Percentiles rank a stretch among this genome's conserved stretches.
These are phyloP conservation scores for Ceratothoa steindachneri DNA, from an alignment of 2,888 invertebrate genomes.

Conservation along the genomic window DNA sequence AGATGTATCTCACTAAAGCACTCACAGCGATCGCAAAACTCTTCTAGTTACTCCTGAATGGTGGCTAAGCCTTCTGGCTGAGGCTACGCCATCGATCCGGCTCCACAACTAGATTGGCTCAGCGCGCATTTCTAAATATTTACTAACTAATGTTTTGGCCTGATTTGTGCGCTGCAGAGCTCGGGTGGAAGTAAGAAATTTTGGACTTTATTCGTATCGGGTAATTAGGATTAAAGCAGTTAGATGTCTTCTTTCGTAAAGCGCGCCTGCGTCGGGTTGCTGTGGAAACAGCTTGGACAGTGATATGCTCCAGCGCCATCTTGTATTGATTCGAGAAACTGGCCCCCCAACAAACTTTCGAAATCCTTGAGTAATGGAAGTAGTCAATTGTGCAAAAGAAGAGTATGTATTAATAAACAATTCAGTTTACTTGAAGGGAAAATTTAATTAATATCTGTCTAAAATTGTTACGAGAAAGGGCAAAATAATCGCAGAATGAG, in stretches of 20 bases:
- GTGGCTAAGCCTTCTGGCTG: background rate
- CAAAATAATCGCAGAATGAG: no score
- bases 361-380: background rate
- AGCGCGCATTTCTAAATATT: no score
- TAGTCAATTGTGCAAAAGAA: no score
- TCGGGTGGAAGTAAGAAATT: no score
- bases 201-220: no score
- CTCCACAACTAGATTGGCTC: background rate
- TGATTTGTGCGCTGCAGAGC: no score
- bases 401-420: no score
- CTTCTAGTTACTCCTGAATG: background rate
- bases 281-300: slow-evolving; percentile 13
- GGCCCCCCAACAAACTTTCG: background rate
- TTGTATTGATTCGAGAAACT: slow-evolving; percentile 11
- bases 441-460: no score
- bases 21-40: slow-evolving; percentile 6
- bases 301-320: slow-evolving; percentile 7
- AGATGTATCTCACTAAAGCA: background rate
- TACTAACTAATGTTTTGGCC: no score
- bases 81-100: background rate
- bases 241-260: background rate
- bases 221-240: background rate
- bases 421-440: no score
- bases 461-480: no score
- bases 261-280: slow-evolving; percentile 1